phyloP scores from a whole-genome alignment of 2,888 invertebrate genomes.

The Acanthosepion pharaonis region DNA sequence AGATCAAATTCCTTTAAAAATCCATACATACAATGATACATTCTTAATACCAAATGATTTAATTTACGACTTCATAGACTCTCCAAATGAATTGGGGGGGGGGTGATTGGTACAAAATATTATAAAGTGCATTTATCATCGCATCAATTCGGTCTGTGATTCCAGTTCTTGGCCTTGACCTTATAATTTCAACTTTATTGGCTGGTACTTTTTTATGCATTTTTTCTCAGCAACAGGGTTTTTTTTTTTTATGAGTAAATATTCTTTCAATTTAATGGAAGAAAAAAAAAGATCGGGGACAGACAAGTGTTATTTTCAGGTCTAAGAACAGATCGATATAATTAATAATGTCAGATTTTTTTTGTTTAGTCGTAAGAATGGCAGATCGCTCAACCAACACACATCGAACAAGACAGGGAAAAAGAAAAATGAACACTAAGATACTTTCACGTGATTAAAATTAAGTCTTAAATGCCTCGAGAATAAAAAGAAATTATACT shows the following conservation, averaged over 20 bases:
- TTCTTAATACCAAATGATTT: no score
- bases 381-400: neutral
- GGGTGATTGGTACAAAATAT: neutral
- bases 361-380: neutral
- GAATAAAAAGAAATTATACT: no score
- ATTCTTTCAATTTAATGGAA: neutral
- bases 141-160: neutral
- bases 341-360: neutral
- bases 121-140: neutral
- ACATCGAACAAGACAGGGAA: neutral
- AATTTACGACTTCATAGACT: no score
- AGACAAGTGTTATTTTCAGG: neutral
- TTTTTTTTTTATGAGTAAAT: neutral
- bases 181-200: slow-evolving; percentile 33
- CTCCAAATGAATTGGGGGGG: no score
- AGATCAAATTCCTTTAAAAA: no score
- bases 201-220: neutral
- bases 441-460: neutral
- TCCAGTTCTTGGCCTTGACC: neutral
- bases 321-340: neutral
- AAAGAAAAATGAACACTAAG: neutral
- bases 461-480: no score
- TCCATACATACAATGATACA: no score
- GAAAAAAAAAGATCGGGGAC: no score
- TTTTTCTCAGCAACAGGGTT: neutral